phyloP scores from a whole-genome alignment of 2,113 vertebrate genomes.

The Trichechus manatus region DNA sequence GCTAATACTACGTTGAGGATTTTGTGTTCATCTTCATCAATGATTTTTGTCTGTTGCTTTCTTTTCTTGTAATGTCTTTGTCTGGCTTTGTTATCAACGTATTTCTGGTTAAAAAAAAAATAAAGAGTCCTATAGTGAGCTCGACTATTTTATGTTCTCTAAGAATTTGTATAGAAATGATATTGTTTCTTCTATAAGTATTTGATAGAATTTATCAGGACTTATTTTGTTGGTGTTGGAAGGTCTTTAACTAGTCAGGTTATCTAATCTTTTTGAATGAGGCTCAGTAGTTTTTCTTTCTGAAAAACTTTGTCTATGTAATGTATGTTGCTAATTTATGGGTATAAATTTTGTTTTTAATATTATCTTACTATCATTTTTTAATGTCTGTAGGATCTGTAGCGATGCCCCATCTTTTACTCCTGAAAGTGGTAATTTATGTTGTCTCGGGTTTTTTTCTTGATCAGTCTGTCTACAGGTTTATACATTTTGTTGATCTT shows the following conservation, averaged over 20 bases:
- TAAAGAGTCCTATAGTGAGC: neutral
- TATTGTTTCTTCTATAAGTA: neutral
- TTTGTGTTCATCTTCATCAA: neutral
- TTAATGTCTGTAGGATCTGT: neutral
- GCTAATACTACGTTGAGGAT: neutral
- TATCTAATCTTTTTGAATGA: neutral
- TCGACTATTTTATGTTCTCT: neutral
- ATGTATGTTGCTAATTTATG: too few relatives aligned
- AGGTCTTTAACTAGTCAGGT: neutral
- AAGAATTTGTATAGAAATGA: neutral
- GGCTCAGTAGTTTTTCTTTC: too few relatives aligned
- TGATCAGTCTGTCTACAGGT: neutral
- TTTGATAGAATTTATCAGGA: neutral
- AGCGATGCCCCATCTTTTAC: neutral
- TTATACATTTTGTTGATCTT: neutral
- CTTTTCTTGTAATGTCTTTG: neutral
- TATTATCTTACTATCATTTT: neutral
- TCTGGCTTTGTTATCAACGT: neutral
- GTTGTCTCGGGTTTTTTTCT: neutral
- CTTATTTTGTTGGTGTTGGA: neutral
- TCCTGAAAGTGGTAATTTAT: too few relatives aligned
- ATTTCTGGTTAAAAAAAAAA: neutral
- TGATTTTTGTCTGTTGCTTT: neutral
- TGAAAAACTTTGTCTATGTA: too few relatives aligned
- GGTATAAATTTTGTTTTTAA: neutral